Conservation (phyloP, 2,888 invertebrate genomes). For the Gasteruption jaculator region DNA sequence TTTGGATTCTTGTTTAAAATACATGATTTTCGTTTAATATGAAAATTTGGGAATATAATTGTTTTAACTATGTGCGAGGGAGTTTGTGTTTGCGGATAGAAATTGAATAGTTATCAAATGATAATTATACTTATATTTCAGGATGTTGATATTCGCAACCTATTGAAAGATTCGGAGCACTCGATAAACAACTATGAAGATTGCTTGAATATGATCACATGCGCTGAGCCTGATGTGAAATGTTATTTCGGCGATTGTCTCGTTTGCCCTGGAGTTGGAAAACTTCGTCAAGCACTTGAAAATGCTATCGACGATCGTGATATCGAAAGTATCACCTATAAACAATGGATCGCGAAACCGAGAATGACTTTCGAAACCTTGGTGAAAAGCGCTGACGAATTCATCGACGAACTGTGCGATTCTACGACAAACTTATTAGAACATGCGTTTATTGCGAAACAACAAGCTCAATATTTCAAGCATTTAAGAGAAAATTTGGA, state of each 20-base stretch:
- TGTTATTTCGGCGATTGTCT: conserved; percentile 15
- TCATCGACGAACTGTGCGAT: conserved; percentile 11
- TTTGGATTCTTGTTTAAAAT: too few relatives aligned
- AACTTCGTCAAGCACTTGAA: not conserved
- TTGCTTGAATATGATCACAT: conserved; percentile 14
- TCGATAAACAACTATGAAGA: conserved; percentile 13
- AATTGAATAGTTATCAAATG: too few relatives aligned
- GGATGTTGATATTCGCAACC: too few relatives aligned
- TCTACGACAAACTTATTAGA: conserved; percentile 12
- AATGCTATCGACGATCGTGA: conserved; percentile 9
- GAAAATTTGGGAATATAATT: too few relatives aligned
- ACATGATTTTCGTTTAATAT: too few relatives aligned
- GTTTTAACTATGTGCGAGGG: too few relatives aligned
- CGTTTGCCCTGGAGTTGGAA: conserved; percentile 10
- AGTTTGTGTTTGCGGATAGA: too few relatives aligned
- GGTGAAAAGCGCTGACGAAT: conserved; percentile 5
- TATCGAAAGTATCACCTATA: conserved; percentile 12
- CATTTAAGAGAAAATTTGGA: conserved; percentile 18
- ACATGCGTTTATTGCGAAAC: conserved; percentile 22
- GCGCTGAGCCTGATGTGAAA: not conserved
- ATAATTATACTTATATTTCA: too few relatives aligned
- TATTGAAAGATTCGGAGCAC: not conserved
- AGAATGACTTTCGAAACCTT: conserved; percentile 12
- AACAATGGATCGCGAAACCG: conserved; percentile 14
- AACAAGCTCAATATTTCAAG: conserved; percentile 22